Evolutionary conservation across 2,888 invertebrate genomes (phyloP), one percentile per base, ranked within the genome.

Genomic region (Polia nebulosa): DNA sequence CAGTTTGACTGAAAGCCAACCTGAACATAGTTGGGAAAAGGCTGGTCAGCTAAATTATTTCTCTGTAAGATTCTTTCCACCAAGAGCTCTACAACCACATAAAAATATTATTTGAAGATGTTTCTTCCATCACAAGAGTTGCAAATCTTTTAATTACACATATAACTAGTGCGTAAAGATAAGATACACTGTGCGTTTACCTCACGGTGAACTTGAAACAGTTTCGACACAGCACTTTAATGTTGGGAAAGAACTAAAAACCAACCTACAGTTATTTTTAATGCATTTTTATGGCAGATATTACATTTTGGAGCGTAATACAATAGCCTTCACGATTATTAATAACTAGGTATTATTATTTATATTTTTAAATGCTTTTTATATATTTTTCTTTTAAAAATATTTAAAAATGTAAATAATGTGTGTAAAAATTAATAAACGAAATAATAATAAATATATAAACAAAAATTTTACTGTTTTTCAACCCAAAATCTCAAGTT

Each of bases 111-210:
- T 62, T n/a, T 63, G 15, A 47, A 64, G 11, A 8, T 45, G 22
- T 27, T 64, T 34, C n/a, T n/a, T 22, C 47, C 47, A 55, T 22
- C n/a, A 32, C 17, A 11, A 17, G 25, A 59, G 15, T 73, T 72
- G 29, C 73, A 71, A 69, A 65, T 55, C 44, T 51, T 68, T 60
- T 68, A 80, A 72, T 81, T 77, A 74, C 53, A 55, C 29, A 32
- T 29, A 44, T 15, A 81, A 78, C 29, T 70, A 82, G 81, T 66
- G 81, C 81, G 69, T 65, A 82, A 78, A 81, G 82, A 80, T 82
- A 82, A 72, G 32, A 29, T 17, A 45, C 36, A 20, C 45, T 53
- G 58, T 27, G 45, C 60, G 53, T 66, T 56, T 58, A 27, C 67
- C 52, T 41, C 65, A 32, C 32, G 25, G 17, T 74, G 77, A 80